Percentiles rank a stretch among this genome's conserved stretches.
Conservation (phyloP, 2,113 vertebrate species). For the Trichechus manatus region DNA sequence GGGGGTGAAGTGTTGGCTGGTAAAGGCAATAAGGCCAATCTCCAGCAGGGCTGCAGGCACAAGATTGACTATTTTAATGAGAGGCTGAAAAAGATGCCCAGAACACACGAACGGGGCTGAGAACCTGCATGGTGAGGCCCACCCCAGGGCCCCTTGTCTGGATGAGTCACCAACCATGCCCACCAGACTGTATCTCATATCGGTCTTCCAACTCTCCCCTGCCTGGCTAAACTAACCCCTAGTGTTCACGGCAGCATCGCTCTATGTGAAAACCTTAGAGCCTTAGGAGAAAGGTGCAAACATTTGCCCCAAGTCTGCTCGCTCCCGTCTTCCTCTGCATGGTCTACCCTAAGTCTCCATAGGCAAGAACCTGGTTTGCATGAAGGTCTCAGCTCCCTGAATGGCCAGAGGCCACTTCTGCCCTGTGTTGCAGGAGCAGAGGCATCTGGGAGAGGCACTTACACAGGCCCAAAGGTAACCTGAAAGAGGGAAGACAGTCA, state of each 20-base stretch:
- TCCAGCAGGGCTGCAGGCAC: too few relatives aligned
- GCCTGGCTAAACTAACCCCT: background rate
- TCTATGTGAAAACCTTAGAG: background rate
- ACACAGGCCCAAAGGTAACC: conserved; percentile 16
- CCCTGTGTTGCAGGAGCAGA: background rate
- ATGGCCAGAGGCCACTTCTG: background rate
- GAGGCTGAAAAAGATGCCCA: background rate
- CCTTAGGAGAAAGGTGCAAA: background rate
- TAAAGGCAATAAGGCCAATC: background rate
- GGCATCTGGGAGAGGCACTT: background rate
- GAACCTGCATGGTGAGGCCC: fast-evolving
- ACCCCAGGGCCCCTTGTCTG: background rate
- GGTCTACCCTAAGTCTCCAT: background rate
- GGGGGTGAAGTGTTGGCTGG: background rate
- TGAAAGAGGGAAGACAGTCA: conserved; percentile 24
- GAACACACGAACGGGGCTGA: background rate
- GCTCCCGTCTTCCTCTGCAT: too few relatives aligned
- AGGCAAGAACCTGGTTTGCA: background rate
- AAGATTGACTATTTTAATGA: background rate
- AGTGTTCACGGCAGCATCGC: background rate
- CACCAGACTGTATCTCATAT: background rate
- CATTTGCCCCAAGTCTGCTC: background rate
- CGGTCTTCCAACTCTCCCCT: background rate
- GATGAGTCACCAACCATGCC: background rate
- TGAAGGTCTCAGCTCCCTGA: background rate